Conservation (phyloP, 2,888 invertebrate genomes). For the Willowsia nigromaculata region DNA sequence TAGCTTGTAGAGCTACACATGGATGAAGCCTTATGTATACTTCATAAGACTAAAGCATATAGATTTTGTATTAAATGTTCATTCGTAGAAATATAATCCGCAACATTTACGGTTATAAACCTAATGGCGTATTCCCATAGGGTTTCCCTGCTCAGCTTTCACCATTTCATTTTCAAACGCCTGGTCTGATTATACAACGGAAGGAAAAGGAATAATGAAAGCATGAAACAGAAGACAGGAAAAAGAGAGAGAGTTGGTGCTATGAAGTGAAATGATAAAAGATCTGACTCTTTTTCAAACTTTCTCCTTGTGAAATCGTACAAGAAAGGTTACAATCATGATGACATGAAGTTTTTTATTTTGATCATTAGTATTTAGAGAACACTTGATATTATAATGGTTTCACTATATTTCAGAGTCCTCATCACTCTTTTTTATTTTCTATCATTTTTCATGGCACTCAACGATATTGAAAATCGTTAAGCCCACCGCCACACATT, state of each 20-base stretch:
- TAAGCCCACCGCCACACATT: neutral
- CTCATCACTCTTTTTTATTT: neutral
- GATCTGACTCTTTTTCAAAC: neutral
- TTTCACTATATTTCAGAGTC: neutral
- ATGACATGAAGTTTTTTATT: neutral
- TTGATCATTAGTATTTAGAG: neutral
- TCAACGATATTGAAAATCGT: conserved; percentile 5
- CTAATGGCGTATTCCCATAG: conserved; percentile 37
- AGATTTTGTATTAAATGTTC: too few relatives aligned
- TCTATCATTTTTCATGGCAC: neutral
- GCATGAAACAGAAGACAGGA: conserved; percentile 13
- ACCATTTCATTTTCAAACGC: conserved; percentile 49
- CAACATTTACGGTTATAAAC: neutral
- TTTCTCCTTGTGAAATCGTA: conserved; percentile 2
- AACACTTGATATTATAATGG: neutral
- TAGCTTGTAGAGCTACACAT: neutral
- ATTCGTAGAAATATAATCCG: neutral
- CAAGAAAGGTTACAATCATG: neutral
- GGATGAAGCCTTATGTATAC: too few relatives aligned
- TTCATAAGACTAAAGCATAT: too few relatives aligned
- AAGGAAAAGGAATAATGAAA: conserved; percentile 29
- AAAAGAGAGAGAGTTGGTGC: neutral
- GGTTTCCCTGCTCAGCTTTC: conserved; percentile 28
- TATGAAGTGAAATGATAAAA: neutral
- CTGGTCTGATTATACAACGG: conserved; percentile 42